Base-by-base conservation (phyloP, 2,113 vertebrate genomes). In the Peucedramus taeniatus region DNA sequence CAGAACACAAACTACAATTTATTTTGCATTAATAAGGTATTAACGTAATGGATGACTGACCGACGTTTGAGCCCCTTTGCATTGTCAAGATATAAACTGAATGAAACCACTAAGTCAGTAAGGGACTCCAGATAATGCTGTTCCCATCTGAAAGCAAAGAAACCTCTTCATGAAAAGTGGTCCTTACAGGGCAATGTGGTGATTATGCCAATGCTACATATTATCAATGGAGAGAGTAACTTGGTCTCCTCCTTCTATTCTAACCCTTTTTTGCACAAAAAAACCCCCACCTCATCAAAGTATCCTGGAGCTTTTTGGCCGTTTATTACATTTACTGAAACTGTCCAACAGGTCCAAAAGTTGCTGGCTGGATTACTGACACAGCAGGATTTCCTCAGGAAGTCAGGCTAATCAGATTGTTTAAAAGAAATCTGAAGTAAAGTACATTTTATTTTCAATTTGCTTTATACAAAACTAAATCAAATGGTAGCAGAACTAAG, bases 361-460 rank as follows among this genome's bases (percentile, higher is more conserved):
- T 16, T 92, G 39, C 42, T 86, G 91, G 71, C 66, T 94, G 54
- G 54, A 77, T 70, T 83, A 72, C 63, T 74, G 82, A 93, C 88
- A 45, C 51, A 95, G 88, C 85, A 94, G 96, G 94, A 92, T 93
- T 95, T 96, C 94, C 96, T 86, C 87, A 77, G 90, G 96, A 96
- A 96, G 88, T 80, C 63, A 81, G 45, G 50, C 59, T 88, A 83
- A 90, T 83, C 64, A 33, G 66, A 70, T 27, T 69, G 82, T 76
- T 96, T 69, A 76, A 96, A 92, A 89, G 93, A 72, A 68, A 87
- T 30, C 23, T 24, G 18, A 85, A 89, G 37, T 42, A 26, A 82
- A 75, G 49, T 81, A 40, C 13, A 56, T 79, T 87, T 93, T 83
- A 45, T 91, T 95, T 91, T 76, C 51, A 57, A 47, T 57, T 72